Evolutionary conservation across 2,888 invertebrate genomes (phyloP).

Genomic region (Choreutis nemorana): DNA sequence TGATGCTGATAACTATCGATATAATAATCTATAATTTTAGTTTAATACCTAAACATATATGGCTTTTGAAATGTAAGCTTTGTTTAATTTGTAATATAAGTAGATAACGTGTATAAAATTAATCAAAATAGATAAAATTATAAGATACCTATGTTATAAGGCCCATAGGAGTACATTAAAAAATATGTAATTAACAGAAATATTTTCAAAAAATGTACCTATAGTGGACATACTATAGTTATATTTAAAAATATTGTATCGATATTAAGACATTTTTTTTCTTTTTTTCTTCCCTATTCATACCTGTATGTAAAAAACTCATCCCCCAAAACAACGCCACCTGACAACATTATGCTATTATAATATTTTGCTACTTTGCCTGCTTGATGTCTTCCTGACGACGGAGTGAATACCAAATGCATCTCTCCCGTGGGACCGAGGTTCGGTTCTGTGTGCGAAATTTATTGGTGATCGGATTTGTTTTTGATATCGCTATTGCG

Average conservation of each 20-base stretch:
- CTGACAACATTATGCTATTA: constrained; percentile 64
- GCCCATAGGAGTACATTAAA: too few species aligned
- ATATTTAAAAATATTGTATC: constrained; percentile 8
- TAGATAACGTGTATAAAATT: too few species aligned
- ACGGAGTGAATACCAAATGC: constrained; percentile 62
- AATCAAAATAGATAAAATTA: too few species aligned
- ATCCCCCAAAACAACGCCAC: constrained; percentile 44
- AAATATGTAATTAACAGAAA: too few species aligned
- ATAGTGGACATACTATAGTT: too few species aligned
- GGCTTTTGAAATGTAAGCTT: too few species aligned
- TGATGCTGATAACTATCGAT: too few species aligned
- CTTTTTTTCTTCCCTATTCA: constrained; percentile 4
- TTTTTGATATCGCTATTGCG: constrained; percentile 28
- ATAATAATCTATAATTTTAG: too few species aligned
- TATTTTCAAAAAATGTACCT: too few species aligned
- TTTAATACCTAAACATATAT: too few species aligned
- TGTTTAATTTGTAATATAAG: too few species aligned
- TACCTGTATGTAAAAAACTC: constrained; percentile 20
- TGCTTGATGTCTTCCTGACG: constrained; percentile 62
- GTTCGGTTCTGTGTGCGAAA: constrained; percentile 26
- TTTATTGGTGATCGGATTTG: constrained; percentile 49
- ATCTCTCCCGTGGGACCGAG: constrained; percentile 18
- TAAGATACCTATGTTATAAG: too few species aligned
- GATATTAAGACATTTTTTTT: constrained; percentile 15
- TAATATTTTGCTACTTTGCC: constrained; percentile 59